Evolutionary conservation across 2,797 vertebrate genomes (phyloP), one percentile per base, ranked within the genome.

Genomic region (Catostomus latipinnis): DNA sequence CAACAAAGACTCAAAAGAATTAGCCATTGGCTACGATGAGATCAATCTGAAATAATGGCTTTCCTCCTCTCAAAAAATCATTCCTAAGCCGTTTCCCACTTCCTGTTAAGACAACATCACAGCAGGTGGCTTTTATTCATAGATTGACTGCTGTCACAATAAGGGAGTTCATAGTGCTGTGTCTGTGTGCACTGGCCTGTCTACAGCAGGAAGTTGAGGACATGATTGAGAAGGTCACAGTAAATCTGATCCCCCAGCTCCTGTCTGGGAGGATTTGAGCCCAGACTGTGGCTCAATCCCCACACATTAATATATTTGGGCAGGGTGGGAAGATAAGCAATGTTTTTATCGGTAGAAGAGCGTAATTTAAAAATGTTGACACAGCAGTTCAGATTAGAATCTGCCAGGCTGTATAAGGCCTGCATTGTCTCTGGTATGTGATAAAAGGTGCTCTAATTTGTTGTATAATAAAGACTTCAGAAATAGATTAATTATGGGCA

Each of bases 291-390:
- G 65, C 71, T 58, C 77, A 74, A 11, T 63, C 56, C 22, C 34
- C 56, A 66, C 16, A 65, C 67, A 8, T 70, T 76, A 71, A 74
- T 79, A 58, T 69, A 60, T 73, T 77, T 73, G 56, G 49, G n/a
- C 53, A 61, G 63, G 49, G 70, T 56, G 56, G 58, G 49, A 11
- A 84, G 79, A 84, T 84, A 81, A 78, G 70, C 45, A 4, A 6
- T 8, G 6, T 81, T 83, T 34, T 74, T 74, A 76, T 71, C 76
- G 66, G 61, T 54, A 61, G 53, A 60, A 80, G 72, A 77, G 56
- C 49, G 67, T 78, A 75, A 81, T 84, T 81, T 82, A 68, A 83
- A 85, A 81, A 73, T 63, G 73, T 83, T 78, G 81, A 81, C 78
- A 82, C 56, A 80, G 83, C 78, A 75, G 82, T 66, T 68, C 46